Base-by-base conservation (phyloP, 2,797 vertebrate species). In the Gila robusta region DNA sequence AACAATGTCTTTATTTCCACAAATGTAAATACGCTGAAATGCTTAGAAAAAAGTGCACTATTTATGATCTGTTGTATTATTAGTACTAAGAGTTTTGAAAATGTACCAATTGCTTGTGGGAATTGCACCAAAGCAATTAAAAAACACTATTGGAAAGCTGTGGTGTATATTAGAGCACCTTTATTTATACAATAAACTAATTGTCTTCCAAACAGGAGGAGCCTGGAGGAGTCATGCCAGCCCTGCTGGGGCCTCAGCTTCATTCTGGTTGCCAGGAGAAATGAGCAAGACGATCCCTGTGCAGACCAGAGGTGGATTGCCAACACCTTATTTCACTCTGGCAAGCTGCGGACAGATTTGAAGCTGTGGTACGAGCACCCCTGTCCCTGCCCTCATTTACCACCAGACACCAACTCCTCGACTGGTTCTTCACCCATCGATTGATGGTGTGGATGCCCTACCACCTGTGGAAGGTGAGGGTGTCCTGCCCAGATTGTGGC, bases 231-330 rank as follows among this genome's bases (percentile, higher is more conserved):
- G 28, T 37, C n/a, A 19, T 6, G 32, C 10, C 56, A 35, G 14
- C 28, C 64, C 14, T 66, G 23, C 56, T 17, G 8, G 14, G n/a
- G 39, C 62, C 35, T 32, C 41, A 10, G 14, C 37, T 81, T 81
- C 39, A 47, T 62, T 74, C n/a, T 88, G 81, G 85, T 35, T 87
- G 64, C 82, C 71, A 23, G 56, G 10, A 35, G 81, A 85, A n/a
- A 47, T 85, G 39, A 72, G 26, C 8, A 87, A 82, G 26, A 67
- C 82, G 1, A 84, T 89, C 28, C 79, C 79, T 32, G 14, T 80
- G 28, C 83, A 85, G 79, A 79, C 52, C 72, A 88, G 64, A 77
- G 52, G 8, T 88, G 83, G 79, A 85, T 79, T 78, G 49, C 62
- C 1, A 37, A 54, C 28, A 64, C 37, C 0, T 37, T 84, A 2